A percentile compares a stretch with the other conserved stretches of the same genome.
phyloP scores from a whole-genome alignment of 1,140 invertebrate genomes.

The Danaus melanippus region DNA sequence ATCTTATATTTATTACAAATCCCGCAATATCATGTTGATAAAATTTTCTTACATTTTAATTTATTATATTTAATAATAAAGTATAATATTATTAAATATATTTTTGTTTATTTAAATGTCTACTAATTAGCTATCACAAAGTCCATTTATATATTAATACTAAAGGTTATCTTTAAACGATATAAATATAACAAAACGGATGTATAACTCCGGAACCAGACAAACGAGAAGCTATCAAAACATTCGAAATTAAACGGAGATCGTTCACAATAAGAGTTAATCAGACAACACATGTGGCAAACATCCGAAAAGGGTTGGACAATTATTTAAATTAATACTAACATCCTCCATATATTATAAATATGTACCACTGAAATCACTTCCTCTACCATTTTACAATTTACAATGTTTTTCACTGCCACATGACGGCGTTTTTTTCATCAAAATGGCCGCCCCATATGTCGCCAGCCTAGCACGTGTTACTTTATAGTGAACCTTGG shows the following conservation, averaged over 20 bases:
- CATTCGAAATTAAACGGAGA: slow-evolving; percentile 61
- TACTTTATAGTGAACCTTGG: neutral
- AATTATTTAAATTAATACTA: slow-evolving; percentile 67
- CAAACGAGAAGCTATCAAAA: slow-evolving; percentile 52
- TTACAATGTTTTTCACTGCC: slow-evolving; percentile 53
- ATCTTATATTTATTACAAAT: too few species aligned
- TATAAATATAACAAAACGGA: slow-evolving; percentile 23
- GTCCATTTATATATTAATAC: too few species aligned
- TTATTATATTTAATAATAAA: neutral
- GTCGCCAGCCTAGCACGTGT: slow-evolving; percentile 41
- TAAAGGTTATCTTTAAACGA: neutral
- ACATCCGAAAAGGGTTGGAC: slow-evolving; percentile 52
- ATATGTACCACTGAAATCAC: slow-evolving; percentile 61
- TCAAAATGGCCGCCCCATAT: slow-evolving; percentile 49
- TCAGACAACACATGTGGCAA: slow-evolving; percentile 55
- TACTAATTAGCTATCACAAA: too few species aligned
- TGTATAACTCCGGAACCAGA: slow-evolving; percentile 38
- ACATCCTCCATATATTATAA: slow-evolving; percentile 53
- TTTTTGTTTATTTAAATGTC: slow-evolving; percentile 6
- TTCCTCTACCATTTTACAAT: slow-evolving; percentile 61
- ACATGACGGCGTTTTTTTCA: slow-evolving; percentile 55
- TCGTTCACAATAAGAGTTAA: slow-evolving; percentile 44
- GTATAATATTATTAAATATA: neutral
- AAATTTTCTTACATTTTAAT: neutral
- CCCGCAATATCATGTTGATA: too few species aligned